These are phyloP conservation scores for Melikaiella ostensackeni DNA, from an alignment of 2,888 invertebrate genomes.

Conservation along the genomic window DNA sequence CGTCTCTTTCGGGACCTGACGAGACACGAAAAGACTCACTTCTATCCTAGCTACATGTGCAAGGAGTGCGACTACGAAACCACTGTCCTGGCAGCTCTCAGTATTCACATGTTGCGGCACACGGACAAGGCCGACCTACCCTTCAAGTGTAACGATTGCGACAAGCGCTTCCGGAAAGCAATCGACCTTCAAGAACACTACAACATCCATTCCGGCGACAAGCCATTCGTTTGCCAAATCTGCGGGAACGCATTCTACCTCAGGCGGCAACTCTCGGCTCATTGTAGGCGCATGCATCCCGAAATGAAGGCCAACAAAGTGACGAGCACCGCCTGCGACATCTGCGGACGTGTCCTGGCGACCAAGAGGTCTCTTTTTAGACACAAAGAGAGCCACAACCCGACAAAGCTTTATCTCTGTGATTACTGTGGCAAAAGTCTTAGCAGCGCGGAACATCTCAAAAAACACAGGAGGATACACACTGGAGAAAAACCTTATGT, in stretches of 20 bases:
- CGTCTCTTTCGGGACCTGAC: slow-evolving; percentile 72
- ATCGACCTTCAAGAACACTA: slow-evolving; percentile 74
- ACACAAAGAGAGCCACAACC: slow-evolving; percentile 73
- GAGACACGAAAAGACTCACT: slow-evolving; percentile 75
- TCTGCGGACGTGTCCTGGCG: slow-evolving; percentile 73
- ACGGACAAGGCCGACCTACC: slow-evolving; percentile 71
- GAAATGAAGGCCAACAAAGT: slow-evolving; percentile 73
- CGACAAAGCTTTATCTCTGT: slow-evolving; percentile 76
- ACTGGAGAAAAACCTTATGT: slow-evolving; percentile 79
- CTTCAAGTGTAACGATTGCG: slow-evolving; percentile 73
- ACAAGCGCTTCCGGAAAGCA: slow-evolving; percentile 71
- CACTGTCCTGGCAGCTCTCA: slow-evolving; percentile 69
- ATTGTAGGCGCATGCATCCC: slow-evolving; percentile 71
- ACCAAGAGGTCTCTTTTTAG: slow-evolving; percentile 72
- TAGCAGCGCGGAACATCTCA: slow-evolving; percentile 77
- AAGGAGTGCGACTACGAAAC: slow-evolving; percentile 75
- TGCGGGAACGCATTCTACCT: slow-evolving; percentile 70
- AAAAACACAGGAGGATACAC: slow-evolving; percentile 78
- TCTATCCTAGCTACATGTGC: slow-evolving; percentile 72
- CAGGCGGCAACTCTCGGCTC: slow-evolving; percentile 71
- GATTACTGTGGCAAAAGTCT: slow-evolving; percentile 79
- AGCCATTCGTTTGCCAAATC: slow-evolving; percentile 70
- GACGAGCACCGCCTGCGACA: slow-evolving; percentile 73
- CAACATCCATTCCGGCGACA: slow-evolving; percentile 74
- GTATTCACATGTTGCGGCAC: slow-evolving; percentile 72